Percentiles rank a stretch among this genome's conserved stretches.
Conservation (phyloP, 2,888 invertebrate species). For the Leptopilina syphax region DNA sequence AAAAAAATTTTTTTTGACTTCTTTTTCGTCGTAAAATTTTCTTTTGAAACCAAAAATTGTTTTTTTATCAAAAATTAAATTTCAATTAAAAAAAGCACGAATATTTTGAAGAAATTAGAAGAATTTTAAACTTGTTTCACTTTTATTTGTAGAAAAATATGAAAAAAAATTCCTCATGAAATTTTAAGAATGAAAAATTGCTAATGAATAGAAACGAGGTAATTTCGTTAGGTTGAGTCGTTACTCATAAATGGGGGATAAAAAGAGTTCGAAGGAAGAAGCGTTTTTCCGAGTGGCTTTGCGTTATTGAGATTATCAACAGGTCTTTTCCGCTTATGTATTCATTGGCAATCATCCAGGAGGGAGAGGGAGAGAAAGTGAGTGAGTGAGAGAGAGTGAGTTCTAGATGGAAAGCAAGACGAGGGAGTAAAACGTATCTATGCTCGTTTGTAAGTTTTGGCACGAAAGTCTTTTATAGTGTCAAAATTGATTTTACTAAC, state of each 20-base stretch:
- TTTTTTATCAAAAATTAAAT: too few relatives aligned
- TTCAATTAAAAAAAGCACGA: too few relatives aligned
- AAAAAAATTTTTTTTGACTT: too few relatives aligned
- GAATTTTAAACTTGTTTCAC: too few relatives aligned
- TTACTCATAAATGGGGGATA: conserved; percentile 27
- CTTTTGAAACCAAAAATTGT: too few relatives aligned
- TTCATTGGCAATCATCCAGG: conserved; percentile 74
- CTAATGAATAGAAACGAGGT: conserved; percentile 39
- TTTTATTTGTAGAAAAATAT: too few relatives aligned
- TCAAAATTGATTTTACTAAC: conserved; percentile 39
- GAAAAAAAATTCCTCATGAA: background rate
- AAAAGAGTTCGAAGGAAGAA: background rate
- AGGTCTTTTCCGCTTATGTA: conserved; percentile 71
- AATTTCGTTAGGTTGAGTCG: conserved; percentile 25
- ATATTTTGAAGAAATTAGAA: too few relatives aligned
- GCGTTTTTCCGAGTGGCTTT: conserved; percentile 33
- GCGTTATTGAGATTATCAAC: conserved; percentile 69
- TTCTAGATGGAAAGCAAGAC: conserved; percentile 52
- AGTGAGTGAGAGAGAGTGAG: conserved; percentile 25
- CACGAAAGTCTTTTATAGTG: conserved; percentile 51
- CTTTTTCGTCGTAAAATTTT: too few relatives aligned
- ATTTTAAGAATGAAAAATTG: conserved; percentile 22
- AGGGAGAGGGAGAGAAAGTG: background rate
- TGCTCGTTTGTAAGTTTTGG: conserved; percentile 52
- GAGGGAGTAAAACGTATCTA: conserved; percentile 51